Base-by-base conservation (phyloP, 2,797 vertebrate species). In the Podarcis lilfordi region DNA sequence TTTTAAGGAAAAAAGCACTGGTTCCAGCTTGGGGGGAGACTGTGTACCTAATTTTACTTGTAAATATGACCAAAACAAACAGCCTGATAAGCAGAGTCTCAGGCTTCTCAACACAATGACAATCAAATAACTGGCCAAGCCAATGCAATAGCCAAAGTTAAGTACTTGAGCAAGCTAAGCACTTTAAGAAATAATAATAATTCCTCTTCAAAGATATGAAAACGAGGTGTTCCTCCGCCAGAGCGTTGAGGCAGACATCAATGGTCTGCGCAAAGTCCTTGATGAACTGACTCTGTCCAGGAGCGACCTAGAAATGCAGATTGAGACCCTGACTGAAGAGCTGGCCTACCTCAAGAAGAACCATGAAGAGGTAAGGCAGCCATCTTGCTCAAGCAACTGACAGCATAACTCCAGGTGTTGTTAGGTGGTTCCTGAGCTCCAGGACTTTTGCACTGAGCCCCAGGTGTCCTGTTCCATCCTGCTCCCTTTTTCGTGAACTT, bases 191-290 rank as follows among this genome's bases (percentile, higher is more conserved):
- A 50, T 25, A 80, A 64, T 71, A 7, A 21, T 4, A 8, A 59
- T 71, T 82, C 23, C 35, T 89, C 82, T 64, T 84, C 11, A 85
- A 64, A 96, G 96, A 93, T 96, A 93, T 80, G 96, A 96, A 89
- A 96, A 94, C 4, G 96, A 96, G 84, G 85, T 95, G 4, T 86
- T 93, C 72, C 92, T 96, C 19, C 95, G 92, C 83, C 96, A 96
- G 80, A 96, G 91, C 11, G 94, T 96, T 1, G 95, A 96, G 74
- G 94, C 95, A 0, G 96, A 96, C 90, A 96, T 96, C 92, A 94
- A 89, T 0, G 95, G 95, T 0, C 88, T 96, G 1, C 87, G 94
- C 9, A 93, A 92, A 1, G 95, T 96, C 7, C 87, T 96, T 68
- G 95, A 96, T 3, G 95, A 96, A 72, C 74, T 96, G 88, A 95